phyloP scores from a whole-genome alignment of 2,113 vertebrate genomes.

The Lepus americanus region DNA sequence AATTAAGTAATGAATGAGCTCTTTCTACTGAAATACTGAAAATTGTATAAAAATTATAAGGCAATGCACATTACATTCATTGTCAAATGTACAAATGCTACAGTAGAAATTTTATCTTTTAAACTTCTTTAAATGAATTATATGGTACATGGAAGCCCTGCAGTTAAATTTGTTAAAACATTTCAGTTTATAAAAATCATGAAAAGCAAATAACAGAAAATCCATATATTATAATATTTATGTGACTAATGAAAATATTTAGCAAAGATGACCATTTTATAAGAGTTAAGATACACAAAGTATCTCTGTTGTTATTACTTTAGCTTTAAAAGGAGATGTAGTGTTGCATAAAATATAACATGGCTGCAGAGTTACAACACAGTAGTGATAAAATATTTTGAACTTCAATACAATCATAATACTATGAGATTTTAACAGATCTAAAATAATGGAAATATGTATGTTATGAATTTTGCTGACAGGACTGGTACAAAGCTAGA shows the following conservation, averaged over 20 bases:
- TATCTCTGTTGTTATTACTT: neutral
- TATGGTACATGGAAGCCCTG: neutral
- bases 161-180: slow-evolving; percentile 29
- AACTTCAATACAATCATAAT: neutral
- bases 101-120: neutral
- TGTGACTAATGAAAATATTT: slow-evolving; percentile 28
- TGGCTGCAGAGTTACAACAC: neutral
- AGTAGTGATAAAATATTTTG: neutral
- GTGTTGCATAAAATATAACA: neutral
- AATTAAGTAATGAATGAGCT: neutral
- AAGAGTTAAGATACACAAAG: neutral
- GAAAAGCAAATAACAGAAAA: slow-evolving; percentile 28
- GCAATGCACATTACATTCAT: neutral
- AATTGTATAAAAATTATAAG: neutral
- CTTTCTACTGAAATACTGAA: slow-evolving; percentile 39
- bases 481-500: neutral
- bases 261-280: neutral
- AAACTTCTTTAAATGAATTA: slow-evolving; percentile 24
- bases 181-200: neutral
- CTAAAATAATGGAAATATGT: neutral
- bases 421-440: neutral
- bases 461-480: neutral
- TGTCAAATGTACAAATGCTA: neutral
- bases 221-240: neutral
- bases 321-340: neutral